phyloP scores from a whole-genome alignment of 2,113 vertebrate genomes.

The Bufo bufo region DNA sequence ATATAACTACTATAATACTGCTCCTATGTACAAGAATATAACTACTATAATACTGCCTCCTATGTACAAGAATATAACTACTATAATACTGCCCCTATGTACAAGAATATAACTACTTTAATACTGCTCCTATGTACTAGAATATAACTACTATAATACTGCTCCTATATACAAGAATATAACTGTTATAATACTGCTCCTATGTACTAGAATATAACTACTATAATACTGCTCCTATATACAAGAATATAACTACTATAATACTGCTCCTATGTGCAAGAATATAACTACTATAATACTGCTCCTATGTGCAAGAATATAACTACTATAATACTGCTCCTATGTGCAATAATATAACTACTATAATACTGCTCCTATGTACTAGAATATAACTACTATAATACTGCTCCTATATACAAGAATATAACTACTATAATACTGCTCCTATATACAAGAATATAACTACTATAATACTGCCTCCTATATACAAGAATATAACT shows the following conservation, averaged over 20 bases:
- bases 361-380: too few species aligned
- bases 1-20: background rate
- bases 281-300: conserved; percentile 5
- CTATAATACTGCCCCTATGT: conserved; percentile 4
- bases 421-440: conserved; percentile 17
- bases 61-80: conserved; percentile 6
- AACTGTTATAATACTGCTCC: background rate
- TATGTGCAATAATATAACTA: too few species aligned
- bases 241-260: conserved; percentile 2
- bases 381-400: too few species aligned
- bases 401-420: background rate
- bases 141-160: conserved; percentile 13
- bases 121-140: background rate
- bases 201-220: conserved; percentile 7
- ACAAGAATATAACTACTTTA: conserved; percentile 6
- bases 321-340: too few species aligned
- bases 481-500: too few species aligned
- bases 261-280: background rate
- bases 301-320: background rate
- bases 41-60: background rate
- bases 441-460: background rate
- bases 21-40: background rate
- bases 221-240: background rate
- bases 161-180: background rate
- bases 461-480: too few species aligned